Base-by-base conservation (phyloP, 2,888 invertebrate genomes). In the Nomada goodeniana region DNA sequence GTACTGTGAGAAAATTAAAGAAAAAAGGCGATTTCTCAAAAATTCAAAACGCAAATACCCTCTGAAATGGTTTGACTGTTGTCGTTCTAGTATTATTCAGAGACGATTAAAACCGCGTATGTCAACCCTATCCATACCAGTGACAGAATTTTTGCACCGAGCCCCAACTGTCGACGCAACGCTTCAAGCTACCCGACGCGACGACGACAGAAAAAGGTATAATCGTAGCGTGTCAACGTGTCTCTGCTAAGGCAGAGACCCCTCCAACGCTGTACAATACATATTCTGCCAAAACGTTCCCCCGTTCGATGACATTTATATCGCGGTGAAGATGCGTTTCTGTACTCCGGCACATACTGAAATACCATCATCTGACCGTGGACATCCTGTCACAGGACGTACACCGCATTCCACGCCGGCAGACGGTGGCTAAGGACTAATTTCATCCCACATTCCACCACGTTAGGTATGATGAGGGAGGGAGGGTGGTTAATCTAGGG, bases 351-450 rank as follows among this genome's bases (percentile, higher is more conserved):
- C 82, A 78, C 82, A 80, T 82, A 82, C 82, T 76, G 78, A 68
- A 86, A 88, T 88, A 76, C 86, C 82, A 68, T 52, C 70, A 78
- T 81, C 78, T 75, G 60, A 70, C 75, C 64, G 69, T 76, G 80
- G 78, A 84, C 72, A 79, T 85, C 86, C 83, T 76, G 86, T 88
- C 86, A 81, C 57, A 85, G 83, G 76, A 83, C 76, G 82, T 85
- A 78, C 83, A 78, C 67, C 67, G 85, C 85, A 81, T 88, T 88
- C 86, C 88, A 83, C 47, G 65, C 81, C 71, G 78, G 86, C 86
- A 83, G 85, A 78, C 83, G 69, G 69, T 76, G 83, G 70, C 76
- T 88, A 87, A 88, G 88, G 87, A 86, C 87, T 88, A 88, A 88
- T 88, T 88, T 88, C 88, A 86, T 71, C 81, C 85, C 76, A 59